Conservation (phyloP, 2,888 invertebrate species). For the Sipha maydis region DNA sequence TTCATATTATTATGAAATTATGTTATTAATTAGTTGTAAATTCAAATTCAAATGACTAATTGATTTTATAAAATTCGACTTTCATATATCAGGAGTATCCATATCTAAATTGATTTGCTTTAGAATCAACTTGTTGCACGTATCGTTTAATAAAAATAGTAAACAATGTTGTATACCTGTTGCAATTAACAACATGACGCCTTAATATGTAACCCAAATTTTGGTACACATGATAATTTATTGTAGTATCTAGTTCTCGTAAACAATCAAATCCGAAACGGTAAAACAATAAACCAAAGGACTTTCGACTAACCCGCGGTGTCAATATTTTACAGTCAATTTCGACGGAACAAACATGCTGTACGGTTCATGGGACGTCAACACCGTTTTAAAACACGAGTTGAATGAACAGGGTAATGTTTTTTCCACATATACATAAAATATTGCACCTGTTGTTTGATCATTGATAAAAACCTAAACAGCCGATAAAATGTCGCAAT, state of each 20-base stretch:
- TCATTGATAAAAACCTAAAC: neutral
- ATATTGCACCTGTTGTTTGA: neutral
- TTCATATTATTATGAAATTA: no score
- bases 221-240: neutral
- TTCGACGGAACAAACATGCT: neutral
- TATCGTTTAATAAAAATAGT: neutral
- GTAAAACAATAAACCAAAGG: neutral
- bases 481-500: neutral
- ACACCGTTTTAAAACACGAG: neutral
- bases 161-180: neutral
- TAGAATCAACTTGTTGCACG: constrained; percentile 36
- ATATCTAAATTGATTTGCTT: neutral
- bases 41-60: no score
- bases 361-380: neutral
- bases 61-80: no score
- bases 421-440: no score
- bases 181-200: neutral
- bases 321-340: constrained; percentile 10
- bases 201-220: neutral
- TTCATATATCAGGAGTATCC: neutral
- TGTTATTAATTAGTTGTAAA: no score
- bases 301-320: constrained; percentile 12
- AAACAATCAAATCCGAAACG: neutral
- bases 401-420: neutral
- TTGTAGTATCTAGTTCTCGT: neutral